Base-by-base conservation (phyloP, 2,888 invertebrate species). In the Linyphia triangularis region DNA sequence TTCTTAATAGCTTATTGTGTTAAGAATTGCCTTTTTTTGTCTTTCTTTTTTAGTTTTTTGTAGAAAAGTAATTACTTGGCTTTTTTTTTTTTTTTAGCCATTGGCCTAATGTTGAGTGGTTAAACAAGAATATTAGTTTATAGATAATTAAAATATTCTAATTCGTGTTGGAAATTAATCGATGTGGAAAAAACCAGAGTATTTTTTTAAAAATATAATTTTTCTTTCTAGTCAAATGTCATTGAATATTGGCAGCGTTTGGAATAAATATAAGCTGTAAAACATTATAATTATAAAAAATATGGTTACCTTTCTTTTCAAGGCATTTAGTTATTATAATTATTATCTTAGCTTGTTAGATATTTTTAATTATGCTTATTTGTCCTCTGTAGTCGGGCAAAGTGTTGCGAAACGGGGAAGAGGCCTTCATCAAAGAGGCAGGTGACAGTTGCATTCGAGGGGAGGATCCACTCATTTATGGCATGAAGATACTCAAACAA, bases 351-450 rank as follows among this genome's bases (percentile, higher is more conserved):
- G n/a, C n/a, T 65, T 65, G 43, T 83, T 22, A 43, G 10, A 40
- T 72, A 10, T 2, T 26, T 40, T n/a, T 57, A 28, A 57, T 57
- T n/a, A 10, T 73, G 13, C 19, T 40, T 16, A 13, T 24, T 10
- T 40, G n/a, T 63, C 26, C 63, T 0, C 40, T 28, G n/a, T 75
- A 91, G 91, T 90, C 91, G 13, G 91, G 91, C 22, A 95, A 95
- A 77, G 93, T 94, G 16, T 77, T 90, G 7, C 93, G 94, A 24
- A 94, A 94, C 51, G 94, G 94, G 59, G 94, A 95, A 90, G 94
- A 95, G 90, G 94, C 95, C 90, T 95, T 94, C 91, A 95, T 95
- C 85, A 95, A 94, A 91, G 95, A 95, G 93, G 95, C 95, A 28
- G 95, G 95, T 0, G 94, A 94, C 91, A 94, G 94, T 91, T 95